phyloP scores from a whole-genome alignment of 2,797 vertebrate genomes.

The Poeciliopsis infans region DNA sequence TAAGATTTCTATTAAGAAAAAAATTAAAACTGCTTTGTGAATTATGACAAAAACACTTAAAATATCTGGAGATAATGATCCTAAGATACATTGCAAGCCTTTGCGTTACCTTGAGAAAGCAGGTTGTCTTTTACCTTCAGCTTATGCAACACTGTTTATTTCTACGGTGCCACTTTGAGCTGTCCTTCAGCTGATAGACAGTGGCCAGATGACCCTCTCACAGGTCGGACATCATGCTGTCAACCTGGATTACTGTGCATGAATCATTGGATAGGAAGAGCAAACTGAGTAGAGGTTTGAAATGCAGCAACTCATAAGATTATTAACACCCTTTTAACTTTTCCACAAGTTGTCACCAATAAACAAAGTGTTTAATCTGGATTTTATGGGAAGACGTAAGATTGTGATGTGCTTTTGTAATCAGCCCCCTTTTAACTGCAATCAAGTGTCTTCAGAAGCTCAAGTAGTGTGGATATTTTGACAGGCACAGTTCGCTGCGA shows the following conservation, averaged over 20 bases:
- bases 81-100: background rate
- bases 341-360: background rate
- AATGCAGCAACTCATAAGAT: background rate
- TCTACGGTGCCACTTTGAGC: background rate
- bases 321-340: background rate
- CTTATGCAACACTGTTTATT: background rate
- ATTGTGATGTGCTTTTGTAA: background rate
- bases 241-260: background rate
- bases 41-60: background rate
- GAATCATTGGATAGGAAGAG: constrained; percentile 5
- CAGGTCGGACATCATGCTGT: constrained; percentile 17
- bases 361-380: background rate
- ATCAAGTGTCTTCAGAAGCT: background rate
- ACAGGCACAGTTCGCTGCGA: background rate
- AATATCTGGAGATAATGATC: background rate
- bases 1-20: background rate
- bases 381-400: background rate
- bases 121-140: background rate
- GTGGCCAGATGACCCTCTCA: constrained; percentile 12
- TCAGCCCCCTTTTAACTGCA: background rate
- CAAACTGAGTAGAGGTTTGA: background rate
- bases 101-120: background rate
- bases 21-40: background rate
- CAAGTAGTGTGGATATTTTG: background rate
- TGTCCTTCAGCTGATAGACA: constrained; percentile 1